Percentiles rank a stretch among this genome's conserved stretches.
phyloP scores from a whole-genome alignment of 2,797 vertebrate genomes.

The Microtus californicus region DNA sequence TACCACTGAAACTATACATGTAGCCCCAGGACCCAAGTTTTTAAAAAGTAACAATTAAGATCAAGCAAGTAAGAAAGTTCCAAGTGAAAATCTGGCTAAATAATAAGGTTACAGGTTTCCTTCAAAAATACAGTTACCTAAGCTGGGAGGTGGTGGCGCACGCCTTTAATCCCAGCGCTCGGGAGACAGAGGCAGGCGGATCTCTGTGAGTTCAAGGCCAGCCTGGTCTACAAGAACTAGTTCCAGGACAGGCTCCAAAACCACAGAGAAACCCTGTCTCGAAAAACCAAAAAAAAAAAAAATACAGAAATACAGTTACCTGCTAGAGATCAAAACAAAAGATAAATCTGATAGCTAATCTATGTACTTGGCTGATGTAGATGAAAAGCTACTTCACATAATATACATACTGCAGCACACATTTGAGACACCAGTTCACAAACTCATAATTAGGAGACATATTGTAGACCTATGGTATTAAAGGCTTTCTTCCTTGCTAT shows the following conservation, averaged over 20 bases:
- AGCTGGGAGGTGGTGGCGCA: too few relatives aligned
- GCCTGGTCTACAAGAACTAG: too few relatives aligned
- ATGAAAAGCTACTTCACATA: conserved; percentile 41
- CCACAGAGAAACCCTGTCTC: too few relatives aligned
- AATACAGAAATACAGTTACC: conserved; percentile 54
- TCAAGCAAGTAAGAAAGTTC: conserved; percentile 59
- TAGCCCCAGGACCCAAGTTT: not conserved
- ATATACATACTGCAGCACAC: conserved; percentile 32
- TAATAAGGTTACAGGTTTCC: conserved; percentile 49
- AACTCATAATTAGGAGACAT: conserved; percentile 44
- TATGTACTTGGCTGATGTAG: conserved; percentile 40
- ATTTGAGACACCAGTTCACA: conserved; percentile 53
- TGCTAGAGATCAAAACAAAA: conserved; percentile 63
- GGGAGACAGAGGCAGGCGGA: too few relatives aligned
- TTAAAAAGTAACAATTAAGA: conserved; percentile 55
- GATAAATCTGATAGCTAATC: conserved; percentile 53
- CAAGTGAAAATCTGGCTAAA: conserved; percentile 54
- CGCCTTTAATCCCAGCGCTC: too few relatives aligned
- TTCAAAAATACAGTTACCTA: conserved; percentile 63
- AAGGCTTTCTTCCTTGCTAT: conserved; percentile 65
- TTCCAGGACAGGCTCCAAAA: too few relatives aligned
- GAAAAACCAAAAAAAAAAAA: too few relatives aligned
- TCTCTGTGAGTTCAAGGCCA: too few relatives aligned
- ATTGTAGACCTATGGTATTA: conserved; percentile 59
- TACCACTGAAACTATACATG: not conserved